Evolutionary conservation across 2,797 vertebrate genomes (phyloP).

Genomic region (Odontamblyopus lacepedii): DNA sequence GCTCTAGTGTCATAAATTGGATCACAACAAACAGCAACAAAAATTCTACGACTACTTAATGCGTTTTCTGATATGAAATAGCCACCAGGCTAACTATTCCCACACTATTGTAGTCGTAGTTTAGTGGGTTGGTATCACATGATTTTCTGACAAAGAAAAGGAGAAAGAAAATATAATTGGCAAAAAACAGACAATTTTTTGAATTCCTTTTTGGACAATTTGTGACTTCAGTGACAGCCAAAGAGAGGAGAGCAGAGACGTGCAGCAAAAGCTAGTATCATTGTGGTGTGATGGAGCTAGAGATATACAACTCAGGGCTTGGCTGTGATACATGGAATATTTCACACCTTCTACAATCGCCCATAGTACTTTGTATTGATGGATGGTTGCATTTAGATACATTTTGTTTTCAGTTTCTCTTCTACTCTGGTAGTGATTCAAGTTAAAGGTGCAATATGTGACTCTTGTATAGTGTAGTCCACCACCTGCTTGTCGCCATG

Average conservation of each 20-base stretch:
- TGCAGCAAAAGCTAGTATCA: background rate
- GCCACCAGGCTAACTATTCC: background rate
- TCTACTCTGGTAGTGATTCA: background rate
- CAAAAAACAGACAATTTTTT: background rate
- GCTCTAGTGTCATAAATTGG: background rate
- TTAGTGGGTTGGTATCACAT: background rate
- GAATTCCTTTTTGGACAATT: conserved; percentile 12
- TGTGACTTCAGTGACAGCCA: conserved; percentile 1
- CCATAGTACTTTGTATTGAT: background rate
- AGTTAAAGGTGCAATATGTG: background rate
- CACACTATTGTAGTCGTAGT: background rate
- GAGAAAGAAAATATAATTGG: conserved; percentile 6
- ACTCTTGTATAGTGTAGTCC: too few species aligned
- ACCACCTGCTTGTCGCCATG: too few species aligned
- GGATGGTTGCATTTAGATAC: background rate
- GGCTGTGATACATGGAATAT: background rate
- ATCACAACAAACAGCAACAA: background rate
- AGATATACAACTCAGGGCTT: background rate
- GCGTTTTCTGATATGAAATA: background rate
- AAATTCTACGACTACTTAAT: background rate
- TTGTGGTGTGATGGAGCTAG: background rate
- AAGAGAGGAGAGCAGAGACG: background rate
- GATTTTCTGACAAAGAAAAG: conserved; percentile 12
- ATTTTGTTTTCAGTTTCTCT: background rate
- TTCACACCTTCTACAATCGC: background rate